These are phyloP conservation scores for Scleropages formosus DNA, from an alignment of 2,797 vertebrate genomes.

Conservation along the genomic window DNA sequence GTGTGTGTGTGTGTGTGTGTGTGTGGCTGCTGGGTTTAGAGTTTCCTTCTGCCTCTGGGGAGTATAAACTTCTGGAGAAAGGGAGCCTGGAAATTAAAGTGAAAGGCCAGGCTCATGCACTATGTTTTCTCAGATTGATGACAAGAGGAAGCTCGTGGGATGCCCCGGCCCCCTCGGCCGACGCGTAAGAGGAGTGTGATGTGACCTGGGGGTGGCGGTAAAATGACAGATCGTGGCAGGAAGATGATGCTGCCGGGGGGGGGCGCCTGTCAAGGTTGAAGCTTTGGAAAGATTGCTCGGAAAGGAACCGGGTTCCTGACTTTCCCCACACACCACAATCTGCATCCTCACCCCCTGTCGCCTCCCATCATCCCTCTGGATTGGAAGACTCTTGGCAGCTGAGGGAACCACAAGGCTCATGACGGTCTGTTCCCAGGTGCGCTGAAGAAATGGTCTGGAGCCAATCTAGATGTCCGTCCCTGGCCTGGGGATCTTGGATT, in stretches of 20 bases:
- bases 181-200: background rate
- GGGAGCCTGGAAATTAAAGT: background rate
- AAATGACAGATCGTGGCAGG: too few relatives aligned
- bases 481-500: slow-evolving; percentile 8
- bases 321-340: background rate
- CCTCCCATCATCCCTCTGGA: background rate
- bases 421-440: background rate
- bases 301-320: background rate
- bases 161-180: background rate
- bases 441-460: background rate
- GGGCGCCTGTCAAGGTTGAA: background rate
- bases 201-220: background rate
- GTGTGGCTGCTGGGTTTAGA: background rate
- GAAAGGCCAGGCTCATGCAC: background rate
- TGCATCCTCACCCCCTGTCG: background rate
- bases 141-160: background rate
- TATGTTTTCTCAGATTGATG: background rate
- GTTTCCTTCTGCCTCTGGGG: background rate
- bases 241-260: background rate
- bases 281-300: background rate
- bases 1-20: slow-evolving; percentile 68
- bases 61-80: too few relatives aligned
- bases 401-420: background rate
- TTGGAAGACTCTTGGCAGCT: background rate
- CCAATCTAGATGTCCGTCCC: slow-evolving; percentile 5